Base-by-base conservation (phyloP, 2,797 vertebrate genomes). In the Sebastes paucispinis region DNA sequence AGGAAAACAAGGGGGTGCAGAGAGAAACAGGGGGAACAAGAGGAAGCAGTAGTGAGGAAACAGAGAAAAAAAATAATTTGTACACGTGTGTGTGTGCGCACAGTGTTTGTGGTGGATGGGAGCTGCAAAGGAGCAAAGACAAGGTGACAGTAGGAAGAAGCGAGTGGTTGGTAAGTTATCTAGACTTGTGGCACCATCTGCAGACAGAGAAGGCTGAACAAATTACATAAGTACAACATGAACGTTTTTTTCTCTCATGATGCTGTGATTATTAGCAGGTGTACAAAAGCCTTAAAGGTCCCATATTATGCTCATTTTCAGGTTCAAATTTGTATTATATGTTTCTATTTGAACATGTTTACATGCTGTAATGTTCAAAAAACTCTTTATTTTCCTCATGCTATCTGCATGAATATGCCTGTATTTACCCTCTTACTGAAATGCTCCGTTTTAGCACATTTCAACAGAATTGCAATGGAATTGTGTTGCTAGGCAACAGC, bases 91-190 rank as follows among this genome's bases (percentile, higher is more conserved):
- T 20, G 18, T 16, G 31, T 62, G 59, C 5, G 14, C 64, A 5
- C 9, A 59, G 12, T 57, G 47, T 59, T n/a, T 8, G 47, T 32
- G 73, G 24, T 22, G 55, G 22, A 47, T 2, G 10, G 34, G 14
- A 72, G 64, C 64, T 72, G 50, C 36, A 50, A 60, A 58, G 66
- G 59, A 74, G 77, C 31, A 60, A 79, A 85, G 63, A 72, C n/a
- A 79, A 75, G 78, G 80, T 88, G 76, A 83, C 47, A 80, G 57
- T 0, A 62, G 34, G 69, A 68, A 62, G 65, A 57, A 64, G 60
- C 57, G 36, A 29, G 71, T 31, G 12, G 25, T 34, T 52, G 24
- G 27, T 54, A 11, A 67, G 34, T 70, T 69, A 75, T 76, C 34
- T 34, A 43, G 36, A 64, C 50, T 58, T 27, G 36, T 71, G 50